Evolutionary conservation across 2,113 vertebrate genomes (phyloP).

Genomic region (Colistium nudipinnis): DNA sequence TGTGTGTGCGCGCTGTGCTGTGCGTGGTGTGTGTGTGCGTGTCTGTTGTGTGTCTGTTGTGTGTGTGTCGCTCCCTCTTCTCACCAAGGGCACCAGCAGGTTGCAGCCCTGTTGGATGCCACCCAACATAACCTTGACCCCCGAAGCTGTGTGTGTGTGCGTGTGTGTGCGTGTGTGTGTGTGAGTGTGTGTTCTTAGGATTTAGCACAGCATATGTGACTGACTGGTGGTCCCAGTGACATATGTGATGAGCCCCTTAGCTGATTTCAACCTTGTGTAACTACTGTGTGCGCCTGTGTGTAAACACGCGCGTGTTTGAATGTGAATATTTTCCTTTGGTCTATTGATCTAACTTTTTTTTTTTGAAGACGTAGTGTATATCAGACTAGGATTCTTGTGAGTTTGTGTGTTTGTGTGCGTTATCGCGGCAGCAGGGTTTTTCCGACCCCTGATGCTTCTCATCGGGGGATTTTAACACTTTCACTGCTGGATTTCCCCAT

Average conservation of each 20-base stretch:
- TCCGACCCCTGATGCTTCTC: slow-evolving; percentile 39
- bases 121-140: slow-evolving; percentile 73
- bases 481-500: slow-evolving; percentile 63
- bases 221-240: slow-evolving; percentile 57
- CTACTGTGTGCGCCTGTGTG: background rate
- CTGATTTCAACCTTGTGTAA: slow-evolving; percentile 19
- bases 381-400: background rate
- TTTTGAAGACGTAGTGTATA: background rate
- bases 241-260: slow-evolving; percentile 55
- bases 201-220: slow-evolving; percentile 66
- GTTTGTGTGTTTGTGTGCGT: slow-evolving; percentile 4
- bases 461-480: slow-evolving; percentile 70
- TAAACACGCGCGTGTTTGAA: background rate
- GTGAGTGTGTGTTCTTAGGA: background rate
- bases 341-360: background rate
- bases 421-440: slow-evolving; percentile 39
- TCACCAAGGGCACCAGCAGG: slow-evolving; percentile 73
- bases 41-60: slow-evolving; percentile 16
- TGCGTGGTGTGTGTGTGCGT: slow-evolving; percentile 3
- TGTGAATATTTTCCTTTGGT: background rate
- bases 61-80: slow-evolving; percentile 24
- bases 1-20: too few relatives aligned
- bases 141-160: slow-evolving; percentile 37
- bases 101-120: slow-evolving; percentile 60
- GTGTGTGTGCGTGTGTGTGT: background rate